Evolutionary conservation across 2,888 invertebrate species (phyloP).

Genomic region (Athripsodes cinereus): DNA sequence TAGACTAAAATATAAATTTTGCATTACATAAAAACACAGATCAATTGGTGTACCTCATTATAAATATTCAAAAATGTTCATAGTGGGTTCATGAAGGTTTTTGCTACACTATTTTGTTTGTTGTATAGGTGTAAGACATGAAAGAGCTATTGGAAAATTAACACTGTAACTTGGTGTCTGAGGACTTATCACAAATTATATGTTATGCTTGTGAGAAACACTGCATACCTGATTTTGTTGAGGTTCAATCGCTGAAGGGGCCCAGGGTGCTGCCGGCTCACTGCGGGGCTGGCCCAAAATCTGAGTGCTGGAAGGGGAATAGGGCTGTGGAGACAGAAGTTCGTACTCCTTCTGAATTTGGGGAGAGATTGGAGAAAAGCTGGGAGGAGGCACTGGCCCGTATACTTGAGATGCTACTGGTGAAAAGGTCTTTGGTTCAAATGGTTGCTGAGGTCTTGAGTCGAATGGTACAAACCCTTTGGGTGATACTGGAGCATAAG

Average conservation of each 20-base stretch:
- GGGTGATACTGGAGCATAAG: slow-evolving; percentile 16
- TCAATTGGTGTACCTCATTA: too few relatives aligned
- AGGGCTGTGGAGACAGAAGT: slow-evolving; percentile 16
- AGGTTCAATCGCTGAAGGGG: slow-evolving; percentile 23
- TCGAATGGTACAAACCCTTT: slow-evolving; percentile 31
- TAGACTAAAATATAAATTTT: too few relatives aligned
- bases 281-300: slow-evolving; percentile 25
- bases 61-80: too few relatives aligned
- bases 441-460: slow-evolving; percentile 23
- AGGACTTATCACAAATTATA: neutral
- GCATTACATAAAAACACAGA: too few relatives aligned
- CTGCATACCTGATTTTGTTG: slow-evolving; percentile 25
- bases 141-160: too few relatives aligned
- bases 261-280: slow-evolving; percentile 25
- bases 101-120: too few relatives aligned
- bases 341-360: slow-evolving; percentile 4
- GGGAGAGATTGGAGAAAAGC: slow-evolving; percentile 7
- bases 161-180: too few relatives aligned
- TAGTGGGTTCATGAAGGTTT: too few relatives aligned
- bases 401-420: slow-evolving; percentile 27
- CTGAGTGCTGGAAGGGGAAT: slow-evolving; percentile 10
- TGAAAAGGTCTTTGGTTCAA: slow-evolving; percentile 30
- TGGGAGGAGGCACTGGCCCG: slow-evolving; percentile 6
- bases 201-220: slow-evolving; percentile 21
- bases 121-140: too few relatives aligned